Conservation (phyloP, 2,888 invertebrate species). For the Zonitis immaculata region DNA sequence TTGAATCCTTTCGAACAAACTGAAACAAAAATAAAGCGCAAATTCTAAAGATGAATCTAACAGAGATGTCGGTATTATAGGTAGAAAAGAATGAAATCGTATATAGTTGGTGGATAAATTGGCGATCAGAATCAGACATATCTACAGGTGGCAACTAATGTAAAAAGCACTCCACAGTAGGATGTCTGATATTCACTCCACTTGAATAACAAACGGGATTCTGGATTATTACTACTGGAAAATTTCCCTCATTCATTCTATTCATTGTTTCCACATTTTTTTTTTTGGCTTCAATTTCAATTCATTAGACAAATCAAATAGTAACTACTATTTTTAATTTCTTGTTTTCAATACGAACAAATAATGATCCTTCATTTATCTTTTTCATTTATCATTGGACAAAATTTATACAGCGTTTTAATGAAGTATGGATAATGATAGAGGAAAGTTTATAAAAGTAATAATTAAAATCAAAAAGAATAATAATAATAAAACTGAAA, state of each 20-base stretch:
- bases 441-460: neutral
- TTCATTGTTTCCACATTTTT: constrained; percentile 1
- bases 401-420: too few species aligned
- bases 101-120: constrained; percentile 16
- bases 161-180: constrained; percentile 25
- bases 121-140: constrained; percentile 31
- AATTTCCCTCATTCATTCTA: neutral
- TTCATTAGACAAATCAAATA: too few species aligned
- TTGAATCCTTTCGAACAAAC: neutral
- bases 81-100: neutral
- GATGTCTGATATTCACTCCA: constrained; percentile 23
- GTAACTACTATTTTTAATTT: too few species aligned
- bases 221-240: neutral
- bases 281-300: too few species aligned
- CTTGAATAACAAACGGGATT: constrained; percentile 27
- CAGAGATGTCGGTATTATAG: neutral
- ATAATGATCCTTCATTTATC: too few species aligned
- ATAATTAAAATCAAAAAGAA: neutral
- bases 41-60: neutral
- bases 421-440: too few species aligned
- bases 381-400: too few species aligned
- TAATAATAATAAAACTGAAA: too few species aligned
- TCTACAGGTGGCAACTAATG: constrained; percentile 29
- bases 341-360: too few species aligned
- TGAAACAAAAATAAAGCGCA: neutral